phyloP scores from a whole-genome alignment of 2,888 invertebrate genomes.

The Smittia aterrima region DNA sequence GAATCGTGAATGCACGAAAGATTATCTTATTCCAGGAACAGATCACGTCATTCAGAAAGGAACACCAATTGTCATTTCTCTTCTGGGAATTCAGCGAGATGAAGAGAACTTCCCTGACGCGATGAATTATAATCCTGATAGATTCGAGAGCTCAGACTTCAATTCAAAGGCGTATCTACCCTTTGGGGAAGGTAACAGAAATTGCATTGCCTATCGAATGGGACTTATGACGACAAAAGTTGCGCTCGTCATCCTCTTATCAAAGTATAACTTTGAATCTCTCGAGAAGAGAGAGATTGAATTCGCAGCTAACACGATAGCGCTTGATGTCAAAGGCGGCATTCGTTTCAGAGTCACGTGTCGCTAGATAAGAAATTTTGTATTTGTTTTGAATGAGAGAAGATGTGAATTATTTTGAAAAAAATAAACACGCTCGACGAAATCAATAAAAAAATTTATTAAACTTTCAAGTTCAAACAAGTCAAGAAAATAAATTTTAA shows the following conservation, averaged over 20 bases:
- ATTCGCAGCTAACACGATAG: conserved; percentile 44
- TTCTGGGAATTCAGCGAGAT: conserved; percentile 54
- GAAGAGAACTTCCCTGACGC: conserved; percentile 53
- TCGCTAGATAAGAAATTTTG: neutral
- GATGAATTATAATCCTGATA: conserved; percentile 53
- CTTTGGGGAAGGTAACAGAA: conserved; percentile 52
- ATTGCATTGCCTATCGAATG: conserved; percentile 47
- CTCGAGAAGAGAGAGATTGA: conserved; percentile 47
- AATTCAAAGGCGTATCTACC: conserved; percentile 49
- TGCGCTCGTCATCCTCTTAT: conserved; percentile 48
- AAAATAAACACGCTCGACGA: neutral
- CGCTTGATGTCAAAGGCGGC: neutral
- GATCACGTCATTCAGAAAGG: conserved; percentile 50
- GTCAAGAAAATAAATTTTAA: too few relatives aligned
- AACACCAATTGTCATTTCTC: conserved; percentile 51
- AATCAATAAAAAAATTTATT: too few relatives aligned
- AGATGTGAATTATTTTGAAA: neutral
- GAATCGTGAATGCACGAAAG: conserved; percentile 52
- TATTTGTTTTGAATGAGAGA: neutral
- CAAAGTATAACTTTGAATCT: conserved; percentile 47
- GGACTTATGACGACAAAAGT: conserved; percentile 50
- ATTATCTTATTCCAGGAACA: conserved; percentile 50
- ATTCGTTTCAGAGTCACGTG: neutral
- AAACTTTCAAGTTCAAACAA: too few relatives aligned
- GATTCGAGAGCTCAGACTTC: conserved; percentile 50